These are phyloP conservation scores for Helicolenus hilgendorfi DNA, from an alignment of 2,797 vertebrate species.

Conservation along the genomic window DNA sequence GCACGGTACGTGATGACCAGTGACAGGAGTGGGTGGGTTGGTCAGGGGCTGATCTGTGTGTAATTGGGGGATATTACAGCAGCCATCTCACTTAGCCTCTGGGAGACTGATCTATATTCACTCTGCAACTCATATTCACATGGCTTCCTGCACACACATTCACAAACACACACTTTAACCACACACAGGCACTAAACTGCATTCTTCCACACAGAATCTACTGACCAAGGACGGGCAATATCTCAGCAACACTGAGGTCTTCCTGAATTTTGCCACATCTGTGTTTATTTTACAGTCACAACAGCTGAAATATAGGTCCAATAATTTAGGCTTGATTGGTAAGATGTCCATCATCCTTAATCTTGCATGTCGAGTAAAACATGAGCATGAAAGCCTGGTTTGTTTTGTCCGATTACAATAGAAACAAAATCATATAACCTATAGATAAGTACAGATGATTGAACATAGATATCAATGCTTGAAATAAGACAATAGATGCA, in stretches of 20 bases:
- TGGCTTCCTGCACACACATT: constrained; percentile 21
- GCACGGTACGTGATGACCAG: constrained; percentile 66
- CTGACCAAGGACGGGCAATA: constrained; percentile 1
- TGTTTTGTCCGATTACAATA: background rate
- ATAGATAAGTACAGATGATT: background rate
- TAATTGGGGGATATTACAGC: constrained; percentile 90
- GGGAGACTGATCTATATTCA: constrained; percentile 88
- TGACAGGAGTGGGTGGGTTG: constrained; percentile 81
- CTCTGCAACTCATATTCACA: constrained; percentile 80
- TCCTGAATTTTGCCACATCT: background rate
- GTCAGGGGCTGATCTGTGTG: constrained; percentile 85
- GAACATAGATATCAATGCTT: background rate
- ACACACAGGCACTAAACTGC: constrained; percentile 7
- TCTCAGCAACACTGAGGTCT: background rate
- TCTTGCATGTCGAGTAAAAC: background rate
- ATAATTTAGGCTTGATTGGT: background rate
- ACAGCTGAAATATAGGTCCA: too few relatives aligned
- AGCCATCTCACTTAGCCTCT: constrained; percentile 88
- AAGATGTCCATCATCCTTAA: background rate
- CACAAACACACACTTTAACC: constrained; percentile 3
- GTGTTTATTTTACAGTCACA: background rate
- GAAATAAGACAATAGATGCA: background rate
- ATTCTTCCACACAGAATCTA: constrained; percentile 16
- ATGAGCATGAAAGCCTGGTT: background rate
- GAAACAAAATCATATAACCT: background rate